Conservation (phyloP, 2,888 invertebrate species). For the Yponomeuta sedellus region DNA sequence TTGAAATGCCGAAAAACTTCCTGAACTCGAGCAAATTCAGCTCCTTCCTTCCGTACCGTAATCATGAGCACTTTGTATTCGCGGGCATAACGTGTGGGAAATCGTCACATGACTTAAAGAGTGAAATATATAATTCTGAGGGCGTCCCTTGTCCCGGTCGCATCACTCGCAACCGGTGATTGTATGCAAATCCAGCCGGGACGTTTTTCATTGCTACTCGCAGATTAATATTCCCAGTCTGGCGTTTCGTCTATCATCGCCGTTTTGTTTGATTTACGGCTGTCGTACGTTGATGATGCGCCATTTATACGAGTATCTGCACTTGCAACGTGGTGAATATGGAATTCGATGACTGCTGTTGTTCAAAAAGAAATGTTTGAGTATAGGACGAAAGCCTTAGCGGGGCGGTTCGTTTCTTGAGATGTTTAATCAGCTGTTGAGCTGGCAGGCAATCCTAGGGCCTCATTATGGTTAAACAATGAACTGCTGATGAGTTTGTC, state of each 20-base stretch:
- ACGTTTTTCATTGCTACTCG: conserved; percentile 45
- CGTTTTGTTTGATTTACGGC: not conserved
- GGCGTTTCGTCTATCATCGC: conserved; percentile 3
- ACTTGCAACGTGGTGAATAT: not conserved
- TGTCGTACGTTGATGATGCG: not conserved
- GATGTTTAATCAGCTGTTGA: not conserved
- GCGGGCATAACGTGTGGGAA: conserved; percentile 43
- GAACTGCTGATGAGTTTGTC: conserved; percentile 37
- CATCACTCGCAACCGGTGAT: conserved; percentile 51
- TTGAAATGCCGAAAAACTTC: conserved; percentile 29
- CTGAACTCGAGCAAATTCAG: conserved; percentile 16
- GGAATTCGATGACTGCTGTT: not conserved
- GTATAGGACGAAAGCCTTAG: too few species aligned
- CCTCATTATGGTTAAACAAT: conserved; percentile 31
- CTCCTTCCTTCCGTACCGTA: conserved; percentile 36
- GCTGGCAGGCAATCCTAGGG: not conserved
- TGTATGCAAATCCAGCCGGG: conserved; percentile 64
- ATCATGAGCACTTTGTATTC: conserved; percentile 29
- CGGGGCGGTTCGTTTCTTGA: not conserved
- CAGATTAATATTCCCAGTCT: conserved; percentile 16
- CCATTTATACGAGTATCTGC: not conserved
- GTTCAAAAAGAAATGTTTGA: not conserved
- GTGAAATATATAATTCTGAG: conserved; percentile 27
- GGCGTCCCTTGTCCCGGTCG: not conserved
- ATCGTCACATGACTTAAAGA: conserved; percentile 50